Base-by-base conservation (phyloP, 2,113 vertebrate species). In the Lanius ludovicianus region DNA sequence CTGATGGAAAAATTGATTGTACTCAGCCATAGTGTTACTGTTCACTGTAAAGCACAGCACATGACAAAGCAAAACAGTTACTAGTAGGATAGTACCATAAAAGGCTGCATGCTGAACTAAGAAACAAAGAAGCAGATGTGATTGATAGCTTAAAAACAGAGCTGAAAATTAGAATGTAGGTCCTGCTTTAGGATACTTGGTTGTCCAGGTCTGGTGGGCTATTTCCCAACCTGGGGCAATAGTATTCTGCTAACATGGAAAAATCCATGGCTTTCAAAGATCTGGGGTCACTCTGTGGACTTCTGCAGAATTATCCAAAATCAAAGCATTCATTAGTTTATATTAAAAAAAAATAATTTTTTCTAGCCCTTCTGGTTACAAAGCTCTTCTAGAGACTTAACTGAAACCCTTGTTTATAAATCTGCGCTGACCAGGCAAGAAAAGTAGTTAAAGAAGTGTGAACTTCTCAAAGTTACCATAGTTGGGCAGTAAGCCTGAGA, bases 61-160 rank as follows among this genome's bases (percentile, higher is more conserved):
- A 97, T 79, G 93, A 98, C 97, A 96, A 93, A 95, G 97, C 88
- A 96, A 97, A 97, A 98, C 97, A 96, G 94, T 98, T 97, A 97
- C 95, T 98, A 97, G 93, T 96, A 98, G 97, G 94, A 95, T 94
- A 97, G 96, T 98, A 87, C 97, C 16, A 49, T 96, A 97, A 98
- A 98, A 97, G 84, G 94, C 96, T 96, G 97, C 98, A 98, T 98
- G 98, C 98, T 97, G 95, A 98, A 97, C 97, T 96, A 96, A 98
- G 98, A 97, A 98, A 97, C 97, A 96, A 98, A 97, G 95, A 96
- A 97, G 97, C 97, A 97, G 97, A 97, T 96, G 96, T 96, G 91
- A 96, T 57, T 84, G 95, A 97, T 95, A 97, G 97, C 97, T 97
- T 97, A 97, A 95, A 97, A 98, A 97, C 93, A 97, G 95, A 98